phyloP scores from a whole-genome alignment of 2,113 vertebrate species.

The Murina feae region DNA sequence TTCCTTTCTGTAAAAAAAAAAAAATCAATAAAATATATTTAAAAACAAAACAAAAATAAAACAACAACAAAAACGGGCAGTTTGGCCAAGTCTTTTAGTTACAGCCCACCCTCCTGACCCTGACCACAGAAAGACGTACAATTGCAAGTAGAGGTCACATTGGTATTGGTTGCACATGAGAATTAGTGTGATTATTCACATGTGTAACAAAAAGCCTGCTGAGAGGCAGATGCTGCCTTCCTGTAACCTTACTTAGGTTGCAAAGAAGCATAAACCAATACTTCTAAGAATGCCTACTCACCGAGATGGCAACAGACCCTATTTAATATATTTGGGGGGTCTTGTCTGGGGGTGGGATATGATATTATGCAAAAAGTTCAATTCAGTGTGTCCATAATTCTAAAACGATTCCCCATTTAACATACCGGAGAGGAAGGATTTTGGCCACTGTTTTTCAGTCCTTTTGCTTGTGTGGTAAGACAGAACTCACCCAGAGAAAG shows the following conservation, averaged over 20 bases:
- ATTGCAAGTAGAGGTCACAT: background rate
- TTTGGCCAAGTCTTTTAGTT: background rate
- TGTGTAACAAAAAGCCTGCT: background rate
- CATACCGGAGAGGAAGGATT: background rate
- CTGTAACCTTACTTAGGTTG: background rate
- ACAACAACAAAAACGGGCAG: too few relatives aligned
- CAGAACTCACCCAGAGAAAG: background rate
- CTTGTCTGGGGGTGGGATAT: background rate
- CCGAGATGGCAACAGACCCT: background rate
- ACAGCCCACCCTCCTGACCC: too few relatives aligned
- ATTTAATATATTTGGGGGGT: background rate
- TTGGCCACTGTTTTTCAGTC: background rate
- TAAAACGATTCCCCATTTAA: slow-evolving; percentile 4
- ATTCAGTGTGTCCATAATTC: background rate
- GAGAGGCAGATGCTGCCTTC: background rate
- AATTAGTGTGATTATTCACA: background rate
- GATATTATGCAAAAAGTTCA: background rate
- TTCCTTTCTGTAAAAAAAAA: too few relatives aligned
- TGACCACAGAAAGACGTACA: background rate
- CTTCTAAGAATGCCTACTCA: background rate
- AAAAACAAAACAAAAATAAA: too few relatives aligned
- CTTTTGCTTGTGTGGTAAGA: background rate
- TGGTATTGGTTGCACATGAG: background rate
- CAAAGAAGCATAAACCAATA: background rate
- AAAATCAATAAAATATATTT: too few relatives aligned